Evolutionary conservation across 2,113 vertebrate genomes (phyloP), one percentile per base, ranked within the genome.

Genomic region (Limnothrissa miodon): DNA sequence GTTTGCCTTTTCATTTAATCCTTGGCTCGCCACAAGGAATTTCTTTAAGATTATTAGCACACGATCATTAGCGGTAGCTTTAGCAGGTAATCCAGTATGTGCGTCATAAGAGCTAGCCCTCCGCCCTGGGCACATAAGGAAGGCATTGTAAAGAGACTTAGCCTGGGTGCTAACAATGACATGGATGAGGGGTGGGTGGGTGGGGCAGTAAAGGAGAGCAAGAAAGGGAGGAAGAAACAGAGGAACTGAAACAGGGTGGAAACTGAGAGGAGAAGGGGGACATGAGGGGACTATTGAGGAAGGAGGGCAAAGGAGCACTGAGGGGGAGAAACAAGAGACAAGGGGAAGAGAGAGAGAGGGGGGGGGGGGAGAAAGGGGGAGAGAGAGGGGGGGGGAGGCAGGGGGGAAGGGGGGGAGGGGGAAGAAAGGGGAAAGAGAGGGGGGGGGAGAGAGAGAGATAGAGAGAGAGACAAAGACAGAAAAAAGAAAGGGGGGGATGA

Each of bases 31-130:
- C 44, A 79, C 39, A 5, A 79, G 13, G 45, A 42, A 84, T 84
- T 81, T 74, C 66, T 36, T 74, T 74, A 84, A 51, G 36, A 59
- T 29, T 78, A 78, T 81, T 81, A 85, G 45, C 29, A 78, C 66
- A 48, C 39, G 45, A 46, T 36, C 19, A 36, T 82, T 82, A n/a
- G 79, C 29, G 62, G 80, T 70, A 80, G 33, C 2, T 19, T 83
- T 83, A 79, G 78, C 78, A 33, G 74, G 33, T 33, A 82, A 84
- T 78, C 33, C 53, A 59, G 66, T 17, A 53, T n/a, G 29, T 79
- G 11, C 36, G 13, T 80, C 48, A 83, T 23, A 39, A 25, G 39
- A 42, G 23, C 59, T 78, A 29, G 29, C 44, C 6, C 59, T 80
- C 25, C 17, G 33, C 51, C 36, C 17, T n/a, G 10, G 2, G 45